phyloP scores from a whole-genome alignment of 2,113 vertebrate species.

The Grammomys surdaster region DNA sequence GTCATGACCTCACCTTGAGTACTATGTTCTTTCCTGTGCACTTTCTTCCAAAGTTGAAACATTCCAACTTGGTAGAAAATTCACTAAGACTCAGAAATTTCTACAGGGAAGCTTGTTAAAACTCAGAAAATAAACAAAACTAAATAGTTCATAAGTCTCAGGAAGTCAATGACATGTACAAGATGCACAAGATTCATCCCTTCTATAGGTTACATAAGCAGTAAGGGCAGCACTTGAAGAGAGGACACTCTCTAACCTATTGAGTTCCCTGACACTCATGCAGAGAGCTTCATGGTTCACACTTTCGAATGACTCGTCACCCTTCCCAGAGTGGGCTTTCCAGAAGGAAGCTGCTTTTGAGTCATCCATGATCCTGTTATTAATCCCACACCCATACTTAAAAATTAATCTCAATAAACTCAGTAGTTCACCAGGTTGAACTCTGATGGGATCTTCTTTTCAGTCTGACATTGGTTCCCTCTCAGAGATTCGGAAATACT shows the following conservation, averaged over 20 bases:
- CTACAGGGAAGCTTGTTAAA: not conserved
- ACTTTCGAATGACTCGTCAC: not conserved
- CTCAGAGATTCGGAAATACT: not conserved
- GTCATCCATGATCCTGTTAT: not conserved
- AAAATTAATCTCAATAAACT: not conserved
- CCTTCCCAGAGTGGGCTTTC: too few relatives aligned
- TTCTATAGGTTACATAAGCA: too few relatives aligned
- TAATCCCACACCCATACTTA: not conserved
- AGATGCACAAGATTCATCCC: not conserved
- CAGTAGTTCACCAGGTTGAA: not conserved
- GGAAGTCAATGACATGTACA: not conserved
- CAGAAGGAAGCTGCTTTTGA: not conserved
- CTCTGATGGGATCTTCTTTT: not conserved
- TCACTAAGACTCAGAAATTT: not conserved
- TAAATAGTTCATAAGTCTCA: not conserved
- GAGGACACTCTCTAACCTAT: too few relatives aligned
- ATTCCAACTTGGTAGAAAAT: not conserved
- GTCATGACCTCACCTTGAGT: too few relatives aligned
- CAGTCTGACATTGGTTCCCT: not conserved
- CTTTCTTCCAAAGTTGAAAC: not conserved
- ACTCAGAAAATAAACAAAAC: not conserved
- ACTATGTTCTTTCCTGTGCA: not conserved
- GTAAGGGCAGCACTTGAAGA: fast-evolving
- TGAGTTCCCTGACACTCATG: not conserved
- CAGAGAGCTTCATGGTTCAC: not conserved